Base-by-base conservation (phyloP, 2,113 vertebrate genomes). In the Burhinus oedicnemus region DNA sequence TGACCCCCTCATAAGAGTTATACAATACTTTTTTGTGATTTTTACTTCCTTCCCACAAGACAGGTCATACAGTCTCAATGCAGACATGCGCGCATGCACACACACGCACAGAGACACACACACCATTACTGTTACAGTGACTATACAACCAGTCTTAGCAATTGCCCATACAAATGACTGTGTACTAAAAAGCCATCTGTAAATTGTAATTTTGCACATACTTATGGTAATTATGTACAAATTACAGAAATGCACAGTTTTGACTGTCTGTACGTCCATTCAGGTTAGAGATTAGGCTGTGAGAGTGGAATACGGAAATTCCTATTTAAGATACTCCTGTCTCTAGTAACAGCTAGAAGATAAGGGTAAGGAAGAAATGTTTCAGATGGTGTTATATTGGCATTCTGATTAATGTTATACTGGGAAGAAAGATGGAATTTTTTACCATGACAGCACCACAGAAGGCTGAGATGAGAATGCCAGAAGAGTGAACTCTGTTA, bases 51-150 rank as follows among this genome's bases (percentile, higher is more conserved):
- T 91, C 25, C 49, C n/a, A 42, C 17, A 66, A 72, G 49, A 54
- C 25, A 87, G 30, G 13, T 65, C 52, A 29, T 29, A 27, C 26
- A 77, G 1, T 45, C 49, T 71, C 12, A 14, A 15, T 19, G n/a
- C 7, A 75, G 55, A 34, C 25, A 21, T 8, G 5, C 6, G 34
- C 1, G 1, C 2, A 1, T 13, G 26, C 5, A 15, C 4, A 22
- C 12, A 23, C 9, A 13, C 8, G 6, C 7, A 15, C 5, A 10
- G 4, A 3, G 5, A 30, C 30, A 36, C 8, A 42, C 19, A 30
- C 23, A 27, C 32, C 20, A 27, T 62, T 61, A 45, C 20, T 32
- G 32, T 69, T 79, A 57, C 27, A 17, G 11, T n/a, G 22, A 26
- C 45, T 3, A 2, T 55, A 61, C 18, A 69, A 4, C 2, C 38